Evolutionary conservation across 2,113 vertebrate species (phyloP).

Genomic region (Scortum barcoo): DNA sequence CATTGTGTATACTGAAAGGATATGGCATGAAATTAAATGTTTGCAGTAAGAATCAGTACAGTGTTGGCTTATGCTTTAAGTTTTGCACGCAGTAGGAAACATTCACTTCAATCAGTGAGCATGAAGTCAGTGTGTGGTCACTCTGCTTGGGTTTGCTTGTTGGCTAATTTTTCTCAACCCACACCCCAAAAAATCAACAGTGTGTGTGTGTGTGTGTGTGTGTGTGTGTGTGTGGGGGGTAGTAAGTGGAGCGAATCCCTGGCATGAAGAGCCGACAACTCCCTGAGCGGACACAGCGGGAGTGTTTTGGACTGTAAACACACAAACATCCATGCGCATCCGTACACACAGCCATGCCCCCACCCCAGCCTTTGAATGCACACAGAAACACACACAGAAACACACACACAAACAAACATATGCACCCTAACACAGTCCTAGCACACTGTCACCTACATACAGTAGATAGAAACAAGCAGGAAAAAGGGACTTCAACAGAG

Average conservation of each 20-base stretch:
- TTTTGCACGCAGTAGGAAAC: slow-evolving; percentile 19
- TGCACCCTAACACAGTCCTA: not conserved
- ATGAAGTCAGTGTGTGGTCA: slow-evolving; percentile 34
- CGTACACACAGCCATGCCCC: slow-evolving; percentile 3
- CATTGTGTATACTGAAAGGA: not conserved
- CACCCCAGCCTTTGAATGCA: not conserved
- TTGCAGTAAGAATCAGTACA: not conserved
- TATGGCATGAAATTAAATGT: not conserved
- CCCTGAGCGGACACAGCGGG: slow-evolving; percentile 60
- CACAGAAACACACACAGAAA: not conserved
- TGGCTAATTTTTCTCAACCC: slow-evolving; percentile 51
- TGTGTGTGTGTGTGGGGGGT: too few relatives aligned
- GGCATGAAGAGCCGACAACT: slow-evolving; percentile 45
- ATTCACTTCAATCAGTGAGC: not conserved
- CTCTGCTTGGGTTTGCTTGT: slow-evolving; percentile 23
- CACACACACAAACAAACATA: not conserved
- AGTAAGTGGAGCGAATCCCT: slow-evolving; percentile 40
- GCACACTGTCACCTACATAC: slow-evolving; percentile 69
- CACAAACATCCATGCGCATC: slow-evolving; percentile 27
- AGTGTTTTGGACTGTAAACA: slow-evolving; percentile 64
- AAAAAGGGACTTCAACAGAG: not conserved
- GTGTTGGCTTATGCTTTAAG: not conserved
- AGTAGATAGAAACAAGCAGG: slow-evolving; percentile 55
- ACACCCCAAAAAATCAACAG: slow-evolving; percentile 45
- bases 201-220: slow-evolving; percentile 12